Evolutionary conservation across 2,888 invertebrate species (phyloP).

Genomic region (Synanthedon vespiformis): DNA sequence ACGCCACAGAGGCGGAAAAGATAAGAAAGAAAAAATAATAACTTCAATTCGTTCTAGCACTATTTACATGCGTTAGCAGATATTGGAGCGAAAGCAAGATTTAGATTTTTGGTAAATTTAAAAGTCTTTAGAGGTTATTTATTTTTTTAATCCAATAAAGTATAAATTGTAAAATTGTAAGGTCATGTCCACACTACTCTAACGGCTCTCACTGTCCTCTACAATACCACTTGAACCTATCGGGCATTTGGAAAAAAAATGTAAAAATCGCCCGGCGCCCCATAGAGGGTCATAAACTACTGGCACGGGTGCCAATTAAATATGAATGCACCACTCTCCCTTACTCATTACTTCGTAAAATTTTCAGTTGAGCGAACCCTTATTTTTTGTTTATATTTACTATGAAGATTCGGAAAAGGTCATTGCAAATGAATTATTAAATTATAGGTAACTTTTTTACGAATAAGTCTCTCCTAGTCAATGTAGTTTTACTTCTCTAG

Average conservation of each 20-base stretch:
- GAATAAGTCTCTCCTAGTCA: no score
- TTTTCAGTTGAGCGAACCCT: constrained; percentile 24
- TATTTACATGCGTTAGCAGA: no score
- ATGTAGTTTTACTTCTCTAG: no score
- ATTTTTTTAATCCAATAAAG: no score
- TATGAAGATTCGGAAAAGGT: constrained; percentile 18
- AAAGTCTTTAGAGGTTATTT: no score
- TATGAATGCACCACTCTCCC: constrained; percentile 49
- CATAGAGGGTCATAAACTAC: constrained; percentile 56
- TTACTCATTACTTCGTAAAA: constrained; percentile 47
- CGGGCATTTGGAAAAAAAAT: constrained; percentile 58
- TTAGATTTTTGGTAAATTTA: no score
- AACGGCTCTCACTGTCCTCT: constrained; percentile 42
- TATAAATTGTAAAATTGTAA: neutral
- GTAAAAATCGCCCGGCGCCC: constrained; percentile 53
- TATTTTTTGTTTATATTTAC: constrained; percentile 27
- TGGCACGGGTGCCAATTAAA: constrained; percentile 56
- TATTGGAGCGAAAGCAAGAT: no score
- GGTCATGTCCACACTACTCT: constrained; percentile 19
- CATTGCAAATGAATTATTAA: neutral
- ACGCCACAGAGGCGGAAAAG: no score
- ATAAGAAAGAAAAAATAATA: no score
- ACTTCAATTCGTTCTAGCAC: no score
- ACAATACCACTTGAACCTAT: constrained; percentile 59
- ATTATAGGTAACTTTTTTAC: no score